Evolutionary conservation across 2,113 vertebrate species (phyloP), one percentile per base, ranked within the genome.

Genomic region (Percopsis transmontana): DNA sequence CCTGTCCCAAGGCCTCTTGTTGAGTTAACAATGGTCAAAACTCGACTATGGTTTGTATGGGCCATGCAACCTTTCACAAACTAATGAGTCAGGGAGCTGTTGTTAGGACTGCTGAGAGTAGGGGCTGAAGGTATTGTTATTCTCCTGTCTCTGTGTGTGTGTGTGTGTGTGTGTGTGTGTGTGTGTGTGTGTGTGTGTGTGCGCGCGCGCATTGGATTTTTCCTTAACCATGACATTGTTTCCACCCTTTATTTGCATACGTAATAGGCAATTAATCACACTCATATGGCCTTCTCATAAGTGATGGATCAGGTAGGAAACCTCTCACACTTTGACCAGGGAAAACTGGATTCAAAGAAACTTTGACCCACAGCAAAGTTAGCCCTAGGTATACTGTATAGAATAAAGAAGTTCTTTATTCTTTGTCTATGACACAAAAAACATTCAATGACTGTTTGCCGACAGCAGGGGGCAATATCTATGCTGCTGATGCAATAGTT

Each of bases 51-150:
- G 48, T 59, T 19, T 18, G n/a, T 52, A 21, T 48, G n/a, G 20
- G 20, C 16, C 42, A 64, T 40, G 23, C 23, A 47, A 8, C 54
- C 20, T 55, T 73, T 50, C 47, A 72, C 65, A 85, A 80, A 85
- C 47, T 58, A 78, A 66, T 77, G 81, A 88, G 71, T 87, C 81
- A 82, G 82, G 66, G 70, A 70, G 77, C 68, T 62, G 60, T 51
- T 64, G 55, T 59, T 50, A 21, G 50, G 27, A 24, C 38, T 40
- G 56, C 67, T 77, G 48, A 62, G 69, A 78, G 72, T 57, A 69
- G 62, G 53, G 70, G 64, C 69, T 66, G 54, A 56, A 51, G 62
- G 44, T 68, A 70, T 75, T 23, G 59, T 59, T 65, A 63, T 78
- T 70, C 53, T 77, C 21, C 10, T 39, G 48, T n/a, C n/a, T n/a